Evolutionary conservation across 1,140 invertebrate species (phyloP).

Genomic region (Pseudomyrmex dendroicus): DNA sequence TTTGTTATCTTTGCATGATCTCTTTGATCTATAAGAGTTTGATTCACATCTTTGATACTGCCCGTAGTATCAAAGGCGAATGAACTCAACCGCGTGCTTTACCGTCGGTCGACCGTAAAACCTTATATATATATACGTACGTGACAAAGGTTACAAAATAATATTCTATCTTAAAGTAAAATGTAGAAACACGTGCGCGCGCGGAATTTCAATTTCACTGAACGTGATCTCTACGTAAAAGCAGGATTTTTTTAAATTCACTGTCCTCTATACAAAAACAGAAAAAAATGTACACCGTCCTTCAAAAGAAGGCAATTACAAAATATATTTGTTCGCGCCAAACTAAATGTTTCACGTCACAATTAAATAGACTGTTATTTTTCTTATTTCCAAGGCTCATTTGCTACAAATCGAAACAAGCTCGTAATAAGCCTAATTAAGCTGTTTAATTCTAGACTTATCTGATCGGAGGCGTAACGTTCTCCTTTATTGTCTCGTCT

Average conservation of each 20-base stretch:
- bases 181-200: background rate
- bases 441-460: background rate
- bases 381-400: background rate
- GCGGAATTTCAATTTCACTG: background rate
- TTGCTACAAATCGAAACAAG: background rate
- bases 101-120: slow-evolving; percentile 3
- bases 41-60: too few relatives aligned
- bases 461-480: background rate
- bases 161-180: background rate
- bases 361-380: background rate
- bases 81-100: background rate
- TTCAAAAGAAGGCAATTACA: too few relatives aligned
- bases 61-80: background rate
- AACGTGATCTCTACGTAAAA: background rate
- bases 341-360: background rate
- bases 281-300: background rate
- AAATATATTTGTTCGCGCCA: background rate
- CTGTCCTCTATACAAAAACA: background rate
- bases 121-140: slow-evolving; percentile 1
- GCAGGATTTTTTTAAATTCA: background rate
- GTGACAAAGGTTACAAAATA: background rate
- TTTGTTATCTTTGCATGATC: too few relatives aligned
- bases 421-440: background rate
- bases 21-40: too few relatives aligned
- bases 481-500: slow-evolving; percentile 38